Evolutionary conservation across 1,140 invertebrate species (phyloP).

Genomic region (Periplaneta americana): DNA sequence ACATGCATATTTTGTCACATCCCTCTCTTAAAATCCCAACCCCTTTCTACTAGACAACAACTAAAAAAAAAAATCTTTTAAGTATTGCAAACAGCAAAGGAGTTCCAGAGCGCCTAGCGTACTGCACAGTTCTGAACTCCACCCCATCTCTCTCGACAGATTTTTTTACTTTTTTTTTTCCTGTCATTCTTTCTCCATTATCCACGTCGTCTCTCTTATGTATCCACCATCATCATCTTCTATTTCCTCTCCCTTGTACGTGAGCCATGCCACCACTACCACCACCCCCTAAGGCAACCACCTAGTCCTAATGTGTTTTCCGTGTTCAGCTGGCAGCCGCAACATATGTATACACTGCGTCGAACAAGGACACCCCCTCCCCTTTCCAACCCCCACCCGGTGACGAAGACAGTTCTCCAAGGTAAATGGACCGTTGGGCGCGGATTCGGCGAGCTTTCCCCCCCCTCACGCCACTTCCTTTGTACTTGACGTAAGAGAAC

Average conservation of each 20-base stretch:
- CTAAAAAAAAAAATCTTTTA: background rate
- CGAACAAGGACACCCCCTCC: background rate
- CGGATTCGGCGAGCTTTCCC: no score
- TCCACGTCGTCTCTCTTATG: background rate
- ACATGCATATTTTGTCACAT: background rate
- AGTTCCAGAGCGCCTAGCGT: no score
- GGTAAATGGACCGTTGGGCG: constrained; percentile 1
- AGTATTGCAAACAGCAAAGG: background rate
- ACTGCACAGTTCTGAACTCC: background rate
- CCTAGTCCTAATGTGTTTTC: constrained; percentile 3
- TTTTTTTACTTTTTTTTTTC: background rate
- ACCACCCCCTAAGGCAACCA: background rate
- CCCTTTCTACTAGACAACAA: background rate
- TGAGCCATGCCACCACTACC: background rate
- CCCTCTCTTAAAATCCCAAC: background rate
- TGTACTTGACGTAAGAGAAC: no score
- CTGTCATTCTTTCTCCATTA: background rate
- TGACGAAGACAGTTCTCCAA: background rate
- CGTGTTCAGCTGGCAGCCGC: constrained; percentile 2
- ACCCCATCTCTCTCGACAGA: background rate
- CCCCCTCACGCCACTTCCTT: background rate
- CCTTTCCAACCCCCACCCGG: no score
- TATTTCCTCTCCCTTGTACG: background rate
- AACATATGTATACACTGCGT: constrained; percentile 1
- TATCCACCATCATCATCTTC: background rate